Base-by-base conservation (phyloP, 2,113 vertebrate species). In the Crotalus helleri region DNA sequence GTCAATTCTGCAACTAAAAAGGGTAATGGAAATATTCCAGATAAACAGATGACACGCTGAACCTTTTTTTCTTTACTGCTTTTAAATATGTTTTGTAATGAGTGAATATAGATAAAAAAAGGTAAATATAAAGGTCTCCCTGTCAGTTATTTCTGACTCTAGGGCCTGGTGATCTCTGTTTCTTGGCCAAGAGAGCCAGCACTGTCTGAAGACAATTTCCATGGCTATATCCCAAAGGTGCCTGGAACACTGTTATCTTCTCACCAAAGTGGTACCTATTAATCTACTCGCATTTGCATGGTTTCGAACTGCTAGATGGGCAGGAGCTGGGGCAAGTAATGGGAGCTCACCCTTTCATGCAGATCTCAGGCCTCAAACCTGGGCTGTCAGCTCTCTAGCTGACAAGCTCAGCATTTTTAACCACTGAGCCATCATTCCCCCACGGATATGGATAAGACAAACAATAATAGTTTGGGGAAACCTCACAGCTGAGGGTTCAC, bases 401-500 rank as follows among this genome's bases (percentile, higher is more conserved):
- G 64, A 69, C 29, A 15, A 69, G 61, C 1, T 64, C 61, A n/a
- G 11, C 61, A 64, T 64, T 29, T 69, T 69, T 69, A 69, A 69
- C 64, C 12, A 2, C 4, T 69, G 29, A 69, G 64, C 29, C 12
- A 33, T 59, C 23, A 3, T 69, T 12, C 4, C 1, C 11, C 64
- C 29, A 69, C 90, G 91, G 10, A 3, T 21, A 92, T 5, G 12
- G 88, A 86, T 81, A 89, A 92, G 7, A 10, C 12, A 92, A 58
- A 74, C 33, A 17, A 39, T 89, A 94, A 1, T 10, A 74, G 85
- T 39, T 46, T 59, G 10, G 54, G 93, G 1, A 17, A 93, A 23
- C 54, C 85, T 91, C 2, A 69, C 91, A 39, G 53, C 86, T 24
- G n/a, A 90, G 8, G 88, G 88, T 91, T 95, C 89, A 95, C 96